These are phyloP conservation scores for Brachyistius frenatus DNA, from an alignment of 2,113 vertebrate species.

Conservation along the genomic window DNA sequence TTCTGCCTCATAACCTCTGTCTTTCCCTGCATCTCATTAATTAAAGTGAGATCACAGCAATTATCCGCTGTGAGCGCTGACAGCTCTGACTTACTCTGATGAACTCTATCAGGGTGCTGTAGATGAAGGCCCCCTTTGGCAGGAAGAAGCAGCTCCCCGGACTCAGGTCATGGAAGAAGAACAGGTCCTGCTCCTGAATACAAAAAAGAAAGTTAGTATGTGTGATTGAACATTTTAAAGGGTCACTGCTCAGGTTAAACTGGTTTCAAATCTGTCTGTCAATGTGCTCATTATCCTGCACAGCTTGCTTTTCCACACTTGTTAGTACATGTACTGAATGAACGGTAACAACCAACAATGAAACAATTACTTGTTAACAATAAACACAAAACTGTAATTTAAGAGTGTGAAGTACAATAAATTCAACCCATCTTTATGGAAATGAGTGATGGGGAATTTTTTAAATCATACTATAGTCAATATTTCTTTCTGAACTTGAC, in stretches of 20 bases:
- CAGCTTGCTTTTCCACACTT: neutral
- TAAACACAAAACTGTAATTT: neutral
- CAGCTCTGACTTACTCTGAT: slow-evolving; percentile 88
- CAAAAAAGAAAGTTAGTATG: slow-evolving; percentile 18
- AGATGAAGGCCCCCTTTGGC: slow-evolving; percentile 95
- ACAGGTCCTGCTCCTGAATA: slow-evolving; percentile 95
- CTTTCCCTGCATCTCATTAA: slow-evolving; percentile 13
- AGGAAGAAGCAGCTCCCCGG: slow-evolving; percentile 99
- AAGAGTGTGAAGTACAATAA: neutral
- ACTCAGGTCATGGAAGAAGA: slow-evolving; percentile 98
- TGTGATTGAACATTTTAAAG: slow-evolving; percentile 8
- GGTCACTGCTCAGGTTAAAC: slow-evolving; percentile 2
- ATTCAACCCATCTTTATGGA: neutral
- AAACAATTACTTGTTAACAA: neutral
- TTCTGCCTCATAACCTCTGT: neutral
- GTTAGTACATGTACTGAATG: slow-evolving; percentile 1
- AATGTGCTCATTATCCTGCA: neutral
- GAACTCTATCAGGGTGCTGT: slow-evolving; percentile 93
- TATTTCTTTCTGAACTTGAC: too few relatives aligned
- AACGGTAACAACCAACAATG: slow-evolving; percentile 10
- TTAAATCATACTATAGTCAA: too few relatives aligned
- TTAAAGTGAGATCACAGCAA: slow-evolving; percentile 25
- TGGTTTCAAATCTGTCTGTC: slow-evolving; percentile 30
- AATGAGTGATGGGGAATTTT: too few relatives aligned
- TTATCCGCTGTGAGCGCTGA: slow-evolving; percentile 9